Base-by-base conservation (phyloP, 2,888 invertebrate species). In the Melieria crassipennis region DNA sequence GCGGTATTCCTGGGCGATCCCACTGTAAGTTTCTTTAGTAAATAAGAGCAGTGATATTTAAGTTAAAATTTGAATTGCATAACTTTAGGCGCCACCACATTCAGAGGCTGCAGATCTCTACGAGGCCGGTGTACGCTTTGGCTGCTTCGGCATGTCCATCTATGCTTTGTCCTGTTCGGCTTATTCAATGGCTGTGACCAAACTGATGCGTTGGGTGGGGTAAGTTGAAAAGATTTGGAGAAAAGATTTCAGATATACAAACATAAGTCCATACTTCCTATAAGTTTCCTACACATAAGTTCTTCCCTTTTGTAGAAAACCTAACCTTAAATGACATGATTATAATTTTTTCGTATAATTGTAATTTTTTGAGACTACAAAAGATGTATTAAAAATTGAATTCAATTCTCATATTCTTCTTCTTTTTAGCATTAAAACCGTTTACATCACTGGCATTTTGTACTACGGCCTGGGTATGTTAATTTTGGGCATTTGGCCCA, bases 1-100 rank as follows among this genome's bases (percentile, higher is more conserved):
- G 88, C 89, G 1, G 89, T 91, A 1, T 91, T 89, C 78, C 84
- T 85, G 7, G 91, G 90, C 0, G 87, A 89, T 82, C 90, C 90
- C 11, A 80, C 81, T 73, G 87, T 87, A 75, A 79, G 81, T 77
- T 70, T 74, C 48, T 7, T 30, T 30, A 30, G 30, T 1, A 30
- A 30, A 30, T 1, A 1, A 30, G 30, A 30, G 3, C 30, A 30
- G 50, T 3, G 4, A 43, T 55, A 13, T 3, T 16, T 13, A 45
- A 55, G n/a, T 4, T 11, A 6, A 7, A 11, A 46, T 3, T 63
- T 16, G n/a, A 10, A 10, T 7, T 4, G 7, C n/a, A 13, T 48
- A 6, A 11, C 45, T 71, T 64, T 57, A 84, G 78, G 86, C 86
- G 0, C 64, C 79, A 0, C 78, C 79, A 4, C 76, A 79, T 13